Evolutionary conservation across 2,797 vertebrate species (phyloP).

Genomic region (Sphaeramia orbicularis): DNA sequence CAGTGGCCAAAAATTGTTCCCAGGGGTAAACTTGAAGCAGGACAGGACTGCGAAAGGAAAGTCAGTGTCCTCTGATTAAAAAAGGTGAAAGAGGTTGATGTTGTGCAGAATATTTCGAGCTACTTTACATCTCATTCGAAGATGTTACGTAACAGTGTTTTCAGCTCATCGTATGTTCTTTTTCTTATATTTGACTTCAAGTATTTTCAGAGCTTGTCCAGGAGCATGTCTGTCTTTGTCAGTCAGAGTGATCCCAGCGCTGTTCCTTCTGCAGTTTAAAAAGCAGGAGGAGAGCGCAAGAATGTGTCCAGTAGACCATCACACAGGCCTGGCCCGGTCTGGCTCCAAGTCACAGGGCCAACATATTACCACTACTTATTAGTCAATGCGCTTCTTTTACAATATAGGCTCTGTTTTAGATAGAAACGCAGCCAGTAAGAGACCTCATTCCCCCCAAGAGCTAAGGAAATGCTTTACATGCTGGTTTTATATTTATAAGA

Average conservation of each 20-base stretch:
- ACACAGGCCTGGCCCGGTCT: constrained; percentile 57
- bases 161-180: constrained; percentile 1
- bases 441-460: constrained; percentile 3
- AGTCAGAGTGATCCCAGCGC: constrained; percentile 10
- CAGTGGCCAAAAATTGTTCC: constrained; percentile 22
- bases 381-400: constrained; percentile 39
- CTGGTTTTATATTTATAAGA: background rate
- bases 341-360: constrained; percentile 48
- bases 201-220: constrained; percentile 10
- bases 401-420: constrained; percentile 43
- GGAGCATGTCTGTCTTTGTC: constrained; percentile 19
- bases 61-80: constrained; percentile 15
- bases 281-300: constrained; percentile 40
- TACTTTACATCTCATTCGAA: background rate
- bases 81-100: constrained; percentile 17
- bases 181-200: constrained; percentile 17
- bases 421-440: background rate
- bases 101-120: constrained; percentile 14
- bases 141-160: constrained; percentile 14
- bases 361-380: constrained; percentile 46
- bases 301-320: constrained; percentile 78
- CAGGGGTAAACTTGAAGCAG: constrained; percentile 13
- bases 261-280: constrained; percentile 19
- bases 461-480: background rate
- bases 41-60: constrained; percentile 19